These are phyloP conservation scores for Caenorhabditis virilis DNA, from an alignment of 2,888 invertebrate species.

Conservation along the genomic window DNA sequence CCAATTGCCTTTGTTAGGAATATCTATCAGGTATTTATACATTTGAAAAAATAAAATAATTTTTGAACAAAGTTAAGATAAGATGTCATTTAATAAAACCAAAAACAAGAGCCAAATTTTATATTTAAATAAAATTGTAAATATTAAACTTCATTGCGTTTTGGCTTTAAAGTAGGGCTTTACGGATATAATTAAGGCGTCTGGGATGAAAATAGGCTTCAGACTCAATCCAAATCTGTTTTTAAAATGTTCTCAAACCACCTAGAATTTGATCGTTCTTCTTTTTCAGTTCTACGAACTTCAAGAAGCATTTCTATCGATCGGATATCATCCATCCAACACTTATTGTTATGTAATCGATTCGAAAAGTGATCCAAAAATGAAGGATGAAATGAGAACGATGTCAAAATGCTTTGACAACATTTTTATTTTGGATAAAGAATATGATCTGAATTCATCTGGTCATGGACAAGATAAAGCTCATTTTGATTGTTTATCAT, in stretches of 20 bases:
- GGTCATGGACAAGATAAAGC: conserved; percentile 33
- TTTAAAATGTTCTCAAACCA: no score
- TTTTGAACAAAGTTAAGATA: no score
- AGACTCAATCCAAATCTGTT: no score
- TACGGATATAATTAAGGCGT: no score
- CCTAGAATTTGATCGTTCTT: no score
- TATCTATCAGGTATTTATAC: conserved; percentile 13
- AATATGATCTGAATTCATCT: conserved; percentile 11
- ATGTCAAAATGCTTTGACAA: conserved; percentile 22
- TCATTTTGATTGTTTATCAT: conserved; percentile 28
- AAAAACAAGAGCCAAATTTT: no score
- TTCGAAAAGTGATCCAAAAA: conserved; percentile 11
- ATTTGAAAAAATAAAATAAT: background rate
- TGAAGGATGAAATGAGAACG: conserved; percentile 10
- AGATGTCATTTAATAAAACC: no score
- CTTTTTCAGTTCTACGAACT: conserved; percentile 23
- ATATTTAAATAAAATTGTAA: no score
- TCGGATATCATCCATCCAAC: conserved; percentile 28
- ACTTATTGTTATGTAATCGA: conserved; percentile 28
- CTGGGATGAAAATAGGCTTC: no score
- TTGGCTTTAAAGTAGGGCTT: no score
- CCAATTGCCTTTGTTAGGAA: conserved; percentile 27
- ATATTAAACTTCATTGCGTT: no score
- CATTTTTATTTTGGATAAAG: conserved; percentile 18
- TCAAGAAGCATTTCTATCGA: conserved; percentile 27